Conservation (phyloP, 2,888 invertebrate genomes). For the Chesias legatella region DNA sequence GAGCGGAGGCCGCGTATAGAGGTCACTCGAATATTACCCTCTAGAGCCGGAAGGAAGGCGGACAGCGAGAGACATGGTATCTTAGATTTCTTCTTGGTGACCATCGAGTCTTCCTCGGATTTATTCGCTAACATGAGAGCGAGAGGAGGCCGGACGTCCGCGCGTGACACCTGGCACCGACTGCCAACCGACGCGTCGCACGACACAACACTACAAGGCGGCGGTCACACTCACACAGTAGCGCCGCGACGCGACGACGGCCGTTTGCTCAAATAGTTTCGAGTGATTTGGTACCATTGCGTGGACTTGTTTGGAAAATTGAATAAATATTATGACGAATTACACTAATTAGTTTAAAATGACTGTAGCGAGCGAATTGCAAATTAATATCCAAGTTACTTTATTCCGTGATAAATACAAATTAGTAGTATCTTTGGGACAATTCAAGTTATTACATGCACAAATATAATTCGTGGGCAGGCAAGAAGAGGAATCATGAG, state of each 20-base stretch:
- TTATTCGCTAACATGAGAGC: constrained; percentile 66
- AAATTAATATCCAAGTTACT: too few species aligned
- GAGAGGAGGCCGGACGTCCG: constrained; percentile 60
- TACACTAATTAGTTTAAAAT: too few species aligned
- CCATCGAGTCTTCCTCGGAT: constrained; percentile 68
- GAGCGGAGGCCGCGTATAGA: constrained; percentile 72
- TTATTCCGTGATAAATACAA: too few species aligned
- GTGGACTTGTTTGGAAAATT: too few species aligned
- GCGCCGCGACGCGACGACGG: constrained; percentile 26
- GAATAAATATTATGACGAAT: too few species aligned
- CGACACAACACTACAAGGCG: constrained; percentile 57
- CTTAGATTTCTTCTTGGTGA: constrained; percentile 75
- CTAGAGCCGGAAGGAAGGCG: constrained; percentile 71
- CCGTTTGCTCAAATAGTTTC: too few species aligned
- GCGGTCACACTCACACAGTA: constrained; percentile 42
- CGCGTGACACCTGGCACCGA: constrained; percentile 61
- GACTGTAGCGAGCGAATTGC: too few species aligned
- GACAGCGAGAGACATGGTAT: constrained; percentile 75
- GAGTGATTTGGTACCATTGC: too few species aligned
- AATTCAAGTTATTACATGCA: too few species aligned
- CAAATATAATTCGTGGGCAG: too few species aligned
- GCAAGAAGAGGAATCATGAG: too few species aligned
- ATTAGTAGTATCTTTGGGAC: too few species aligned
- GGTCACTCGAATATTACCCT: constrained; percentile 70
- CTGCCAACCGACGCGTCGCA: constrained; percentile 58